Evolutionary conservation across 2,113 vertebrate species (phyloP).

Genomic region (Glareola pratincola): DNA sequence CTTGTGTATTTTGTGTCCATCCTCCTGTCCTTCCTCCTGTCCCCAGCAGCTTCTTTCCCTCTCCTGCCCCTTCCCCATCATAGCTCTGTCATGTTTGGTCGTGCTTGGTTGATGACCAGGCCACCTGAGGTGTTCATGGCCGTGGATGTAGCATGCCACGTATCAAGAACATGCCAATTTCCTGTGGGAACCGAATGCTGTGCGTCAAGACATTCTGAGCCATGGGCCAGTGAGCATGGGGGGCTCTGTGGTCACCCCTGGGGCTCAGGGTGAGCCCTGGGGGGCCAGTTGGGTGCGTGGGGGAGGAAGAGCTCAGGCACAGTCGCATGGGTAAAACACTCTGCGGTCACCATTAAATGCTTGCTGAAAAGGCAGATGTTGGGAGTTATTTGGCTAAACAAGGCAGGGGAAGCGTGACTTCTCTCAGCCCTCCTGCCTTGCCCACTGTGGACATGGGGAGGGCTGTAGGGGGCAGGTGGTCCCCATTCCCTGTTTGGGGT

Average conservation of each 20-base stretch:
- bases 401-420: background rate
- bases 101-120: background rate
- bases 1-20: background rate
- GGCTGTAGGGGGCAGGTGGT: fast-evolving
- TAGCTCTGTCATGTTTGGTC: background rate
- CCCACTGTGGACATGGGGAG: fast-evolving
- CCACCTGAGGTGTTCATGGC: background rate
- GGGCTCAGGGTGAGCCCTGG: background rate
- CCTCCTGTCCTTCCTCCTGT: background rate
- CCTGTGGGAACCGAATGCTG: fast-evolving
- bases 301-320: background rate
- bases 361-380: background rate
- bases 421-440: background rate
- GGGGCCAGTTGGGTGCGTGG: fast-evolving
- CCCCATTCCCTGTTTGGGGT: background rate
- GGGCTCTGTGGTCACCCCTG: background rate
- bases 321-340: background rate
- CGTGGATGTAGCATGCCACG: fast-evolving
- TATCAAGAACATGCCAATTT: background rate
- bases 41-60: background rate
- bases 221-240: fast-evolving
- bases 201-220: fast-evolving
- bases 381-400: background rate
- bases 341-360: fast-evolving
- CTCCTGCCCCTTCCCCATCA: fast-evolving